Evolutionary conservation across 2,797 vertebrate species (phyloP), one percentile per base, ranked within the genome.

Genomic region (Sparus aurata): DNA sequence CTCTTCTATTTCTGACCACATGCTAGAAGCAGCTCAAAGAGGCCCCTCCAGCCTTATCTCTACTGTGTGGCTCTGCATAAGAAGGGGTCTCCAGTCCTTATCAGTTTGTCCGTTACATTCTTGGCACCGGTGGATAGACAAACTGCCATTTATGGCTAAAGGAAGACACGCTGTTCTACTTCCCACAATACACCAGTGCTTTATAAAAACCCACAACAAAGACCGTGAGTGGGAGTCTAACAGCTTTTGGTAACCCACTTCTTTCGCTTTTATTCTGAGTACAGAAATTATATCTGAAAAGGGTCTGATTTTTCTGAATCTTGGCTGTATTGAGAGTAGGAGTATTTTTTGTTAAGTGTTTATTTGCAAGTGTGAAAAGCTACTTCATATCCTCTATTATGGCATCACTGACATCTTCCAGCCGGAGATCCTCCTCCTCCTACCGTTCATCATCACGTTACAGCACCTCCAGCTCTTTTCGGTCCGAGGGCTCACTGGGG

Each of bases 91-190:
- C 50, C 12, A 12, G 77, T 80, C 18, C 86, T 93, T 95, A 95
- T 96, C 95, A 90, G 60, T 79, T 69, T 83, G 89, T 90, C 88
- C 80, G 92, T 95, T 94, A 93, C 85, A 94, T 92, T 94, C 90
- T 89, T 88, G 92, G 89, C 90, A 77, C 70, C 64, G 59, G 66
- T 68, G 49, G 80, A 67, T 74, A 41, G 77, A 80, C 60, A 78
- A 64, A 85, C 46, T 20, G 63, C 95, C 94, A 92, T 95, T 75
- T 95, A 95, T 89, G 94, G 95, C 71, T 61, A 85, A 76, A 69
- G 81, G 58, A 74, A 73, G 57, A 61, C 43, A 25, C 4, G 1
- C 58, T 81, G 68, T 84, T 75, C 82, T 66, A 74, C 49, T 80
- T 90, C 92, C 94, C 93, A 93, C 62, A 93, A 93, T 94, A 89